phyloP scores from a whole-genome alignment of 2,888 invertebrate genomes.

The Chrysolina oricalcia region DNA sequence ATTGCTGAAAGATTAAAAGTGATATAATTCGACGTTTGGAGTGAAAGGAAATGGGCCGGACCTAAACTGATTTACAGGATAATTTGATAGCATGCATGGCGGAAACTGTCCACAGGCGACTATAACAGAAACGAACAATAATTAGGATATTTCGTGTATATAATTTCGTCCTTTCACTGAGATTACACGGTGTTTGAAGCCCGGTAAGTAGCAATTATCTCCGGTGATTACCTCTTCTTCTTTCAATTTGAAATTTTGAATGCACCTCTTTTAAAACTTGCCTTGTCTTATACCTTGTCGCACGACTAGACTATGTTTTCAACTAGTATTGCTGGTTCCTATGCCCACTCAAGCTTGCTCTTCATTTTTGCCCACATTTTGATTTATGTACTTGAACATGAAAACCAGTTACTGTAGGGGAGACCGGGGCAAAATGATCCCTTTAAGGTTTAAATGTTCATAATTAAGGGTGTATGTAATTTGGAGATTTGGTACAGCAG shows the following conservation, averaged over 20 bases:
- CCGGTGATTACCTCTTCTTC: neutral
- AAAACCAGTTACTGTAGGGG: too few species aligned
- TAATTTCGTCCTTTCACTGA: neutral
- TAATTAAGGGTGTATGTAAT: too few species aligned
- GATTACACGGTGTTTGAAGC: neutral
- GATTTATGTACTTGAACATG: too few species aligned
- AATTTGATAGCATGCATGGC: neutral
- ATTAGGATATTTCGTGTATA: neutral
- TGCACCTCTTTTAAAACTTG: too few species aligned
- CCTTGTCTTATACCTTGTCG: too few species aligned
- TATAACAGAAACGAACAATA: neutral
- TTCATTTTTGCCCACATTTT: too few species aligned
- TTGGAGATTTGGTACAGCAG: too few species aligned
- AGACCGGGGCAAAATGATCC: too few species aligned
- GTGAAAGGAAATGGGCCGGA: constrained; percentile 18
- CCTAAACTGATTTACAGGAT: neutral
- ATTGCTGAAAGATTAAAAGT: neutral
- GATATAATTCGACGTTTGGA: neutral
- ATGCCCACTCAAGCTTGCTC: too few species aligned
- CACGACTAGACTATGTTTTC: too few species aligned
- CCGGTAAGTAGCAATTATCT: neutral
- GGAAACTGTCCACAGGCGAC: neutral
- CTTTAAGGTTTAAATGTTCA: too few species aligned
- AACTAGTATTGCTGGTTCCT: too few species aligned
- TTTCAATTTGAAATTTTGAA: neutral